A percentile compares a stretch with the other conserved stretches of the same genome.
Evolutionary conservation across 2,113 vertebrate genomes (phyloP).

Genomic region (Limnothrissa miodon): DNA sequence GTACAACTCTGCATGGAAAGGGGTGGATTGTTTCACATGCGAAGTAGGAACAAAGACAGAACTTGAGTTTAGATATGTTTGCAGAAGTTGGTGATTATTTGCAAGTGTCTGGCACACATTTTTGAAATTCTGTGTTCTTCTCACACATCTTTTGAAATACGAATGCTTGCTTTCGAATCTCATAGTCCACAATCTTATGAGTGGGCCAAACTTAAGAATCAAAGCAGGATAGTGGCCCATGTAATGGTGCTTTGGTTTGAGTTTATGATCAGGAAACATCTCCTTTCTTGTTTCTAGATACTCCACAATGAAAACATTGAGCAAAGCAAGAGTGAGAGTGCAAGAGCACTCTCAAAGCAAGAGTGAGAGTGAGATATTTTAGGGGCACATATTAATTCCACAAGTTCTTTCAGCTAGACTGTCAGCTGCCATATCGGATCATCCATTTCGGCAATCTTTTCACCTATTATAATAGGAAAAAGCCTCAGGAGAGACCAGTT

Average conservation of each 20-base stretch:
- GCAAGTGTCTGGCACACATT: slow-evolving; percentile 40
- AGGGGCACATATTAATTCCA: slow-evolving; percentile 38
- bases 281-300: slow-evolving; percentile 40
- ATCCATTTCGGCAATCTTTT: slow-evolving; percentile 30
- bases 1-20: slow-evolving; percentile 39
- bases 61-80: slow-evolving; percentile 25
- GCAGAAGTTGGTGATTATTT: slow-evolving; percentile 39
- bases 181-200: slow-evolving; percentile 41
- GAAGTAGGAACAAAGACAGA: slow-evolving; percentile 29
- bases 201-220: slow-evolving; percentile 36
- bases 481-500: slow-evolving; percentile 42
- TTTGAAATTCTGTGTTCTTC: slow-evolving; percentile 40
- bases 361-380: slow-evolving; percentile 28
- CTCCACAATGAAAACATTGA: slow-evolving; percentile 23
- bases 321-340: slow-evolving; percentile 30
- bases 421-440: slow-evolving; percentile 35
- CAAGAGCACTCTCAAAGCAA: too few species aligned
- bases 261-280: slow-evolving; percentile 28
- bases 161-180: slow-evolving; percentile 42
- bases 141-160: slow-evolving; percentile 43
- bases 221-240: slow-evolving; percentile 35
- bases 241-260: slow-evolving; percentile 48
- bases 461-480: slow-evolving; percentile 37
- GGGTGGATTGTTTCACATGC: slow-evolving; percentile 27
- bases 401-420: slow-evolving; percentile 35